Evolutionary conservation across 1,140 invertebrate genomes (phyloP), one percentile per base, ranked within the genome.

Genomic region (Calephelis virginiensis): DNA sequence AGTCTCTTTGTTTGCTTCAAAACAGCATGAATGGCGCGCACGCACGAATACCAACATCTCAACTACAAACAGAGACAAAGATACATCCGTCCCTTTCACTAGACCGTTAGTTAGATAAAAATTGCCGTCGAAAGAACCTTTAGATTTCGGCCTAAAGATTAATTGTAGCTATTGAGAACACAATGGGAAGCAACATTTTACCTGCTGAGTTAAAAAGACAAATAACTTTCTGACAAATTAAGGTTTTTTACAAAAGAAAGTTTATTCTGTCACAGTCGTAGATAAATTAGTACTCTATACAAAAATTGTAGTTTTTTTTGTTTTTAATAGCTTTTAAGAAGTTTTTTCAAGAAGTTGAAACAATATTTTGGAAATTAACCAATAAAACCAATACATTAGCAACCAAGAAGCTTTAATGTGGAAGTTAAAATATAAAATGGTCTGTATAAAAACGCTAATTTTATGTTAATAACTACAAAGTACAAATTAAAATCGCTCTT

Each of bases 1-100:
- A 69, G 43, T 28, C 50, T 64, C 65, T 67, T 61, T 67, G 72
- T 73, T 67, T 59, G 62, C 40, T 11, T 48, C 10, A 65, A 63
- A 67, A 59, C 64, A 13, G n/a, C 49, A 75, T 76, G 72, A 76
- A 78, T 76, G 76, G 69, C 72, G 74, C 71, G 63, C 70, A 75
- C 75, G 73, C 73, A 77, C 53, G 62, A 65, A 68, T 69, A 64
- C 53, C 53, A 59, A 59, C 67, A 56, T 64, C 63, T 64, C 63
- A 69, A 73, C 69, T 61, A 14, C 28, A 43, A 47, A 70, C 11
- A 46, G 59, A 45, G 68, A 77, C 8, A 46, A 8, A 45, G 43
- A n/a, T 9, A 63, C 2, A 10, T 8, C 59, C 43, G 11, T 74
- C 74, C 67, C 72, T 28, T 62, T 72, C 65, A 17, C 68, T 61